These are phyloP conservation scores for Phoronis australis DNA, from an alignment of 2,888 invertebrate species.

Conservation along the genomic window DNA sequence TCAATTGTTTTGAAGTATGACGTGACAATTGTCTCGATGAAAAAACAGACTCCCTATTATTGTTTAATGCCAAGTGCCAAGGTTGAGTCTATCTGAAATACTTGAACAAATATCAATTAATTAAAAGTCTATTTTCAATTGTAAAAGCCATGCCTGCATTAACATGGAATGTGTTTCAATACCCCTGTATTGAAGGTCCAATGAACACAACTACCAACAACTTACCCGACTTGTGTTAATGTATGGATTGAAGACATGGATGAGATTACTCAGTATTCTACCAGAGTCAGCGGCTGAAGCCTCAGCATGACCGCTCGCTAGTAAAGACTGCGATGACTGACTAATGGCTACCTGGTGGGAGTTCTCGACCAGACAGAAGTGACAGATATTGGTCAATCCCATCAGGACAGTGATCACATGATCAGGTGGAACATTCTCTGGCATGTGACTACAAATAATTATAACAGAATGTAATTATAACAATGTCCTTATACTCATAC, in stretches of 20 bases:
- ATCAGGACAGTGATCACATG: constrained; percentile 74
- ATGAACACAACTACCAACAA: neutral
- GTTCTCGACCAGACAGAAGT: constrained; percentile 70
- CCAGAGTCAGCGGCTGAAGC: constrained; percentile 57
- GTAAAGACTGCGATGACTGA: constrained; percentile 32
- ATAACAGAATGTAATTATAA: no score
- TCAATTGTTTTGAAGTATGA: no score
- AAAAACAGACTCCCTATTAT: no score
- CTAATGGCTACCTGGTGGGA: constrained; percentile 42
- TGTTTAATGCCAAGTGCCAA: no score
- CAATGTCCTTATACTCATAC: no score
- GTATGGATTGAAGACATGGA: constrained; percentile 76
- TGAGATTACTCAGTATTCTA: constrained; percentile 73
- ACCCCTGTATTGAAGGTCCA: neutral
- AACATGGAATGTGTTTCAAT: neutral
- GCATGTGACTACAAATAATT: no score
- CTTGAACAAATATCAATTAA: no score
- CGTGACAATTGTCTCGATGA: no score
- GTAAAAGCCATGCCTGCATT: neutral
- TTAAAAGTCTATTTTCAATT: no score
- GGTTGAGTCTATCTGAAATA: no score
- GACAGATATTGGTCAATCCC: constrained; percentile 71
- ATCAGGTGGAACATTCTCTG: constrained; percentile 61
- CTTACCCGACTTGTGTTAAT: constrained; percentile 42
- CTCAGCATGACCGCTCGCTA: constrained; percentile 51